Evolutionary conservation across 2,113 vertebrate genomes (phyloP).

Genomic region (Ginglymostoma cirratum): DNA sequence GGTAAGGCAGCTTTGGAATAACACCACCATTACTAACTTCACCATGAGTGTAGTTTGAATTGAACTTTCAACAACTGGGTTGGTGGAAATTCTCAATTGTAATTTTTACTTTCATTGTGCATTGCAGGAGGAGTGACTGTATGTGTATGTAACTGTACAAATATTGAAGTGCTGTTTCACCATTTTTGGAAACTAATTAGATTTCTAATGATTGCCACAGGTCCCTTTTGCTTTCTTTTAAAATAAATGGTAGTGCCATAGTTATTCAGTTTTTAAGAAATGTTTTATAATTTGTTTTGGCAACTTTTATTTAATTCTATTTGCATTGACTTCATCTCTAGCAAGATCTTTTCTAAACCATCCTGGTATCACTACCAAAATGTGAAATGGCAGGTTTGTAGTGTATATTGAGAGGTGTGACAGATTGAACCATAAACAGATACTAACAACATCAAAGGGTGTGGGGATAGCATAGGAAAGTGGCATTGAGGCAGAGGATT

Average conservation of each 20-base stretch:
- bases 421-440: neutral
- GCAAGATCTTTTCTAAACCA: neutral
- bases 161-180: neutral
- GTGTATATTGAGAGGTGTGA: neutral
- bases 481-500: too few relatives aligned
- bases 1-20: neutral
- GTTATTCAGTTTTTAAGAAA: neutral
- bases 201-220: neutral
- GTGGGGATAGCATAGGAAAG: too few relatives aligned
- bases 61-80: neutral
- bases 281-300: neutral
- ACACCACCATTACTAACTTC: neutral
- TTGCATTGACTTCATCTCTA: neutral
- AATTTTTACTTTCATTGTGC: neutral
- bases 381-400: neutral
- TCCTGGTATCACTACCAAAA: neutral
- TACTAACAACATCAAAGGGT: too few relatives aligned
- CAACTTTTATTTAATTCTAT: neutral
- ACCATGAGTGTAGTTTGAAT: neutral
- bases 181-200: neutral
- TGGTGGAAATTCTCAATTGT: neutral
- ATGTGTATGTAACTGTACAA: too few relatives aligned
- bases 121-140: neutral
- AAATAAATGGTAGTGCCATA: neutral
- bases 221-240: neutral